phyloP scores from a whole-genome alignment of 2,888 invertebrate genomes.

The Latheticus oryzae region DNA sequence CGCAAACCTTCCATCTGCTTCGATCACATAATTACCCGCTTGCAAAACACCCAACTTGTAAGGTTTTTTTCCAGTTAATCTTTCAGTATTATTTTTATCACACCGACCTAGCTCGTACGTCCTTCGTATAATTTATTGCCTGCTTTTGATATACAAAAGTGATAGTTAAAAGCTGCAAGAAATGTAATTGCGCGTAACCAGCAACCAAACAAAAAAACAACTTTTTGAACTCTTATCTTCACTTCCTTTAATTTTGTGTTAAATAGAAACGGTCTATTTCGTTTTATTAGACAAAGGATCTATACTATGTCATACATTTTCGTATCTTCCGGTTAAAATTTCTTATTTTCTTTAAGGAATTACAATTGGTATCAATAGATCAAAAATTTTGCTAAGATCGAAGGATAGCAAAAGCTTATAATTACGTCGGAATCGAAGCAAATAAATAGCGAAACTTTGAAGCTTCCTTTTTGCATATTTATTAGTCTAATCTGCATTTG shows the following conservation, averaged over 20 bases:
- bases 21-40: constrained; percentile 32
- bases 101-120: constrained; percentile 47
- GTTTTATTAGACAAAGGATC: too few species aligned
- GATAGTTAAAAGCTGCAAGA: constrained; percentile 36
- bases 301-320: too few species aligned
- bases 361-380: too few species aligned
- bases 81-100: constrained; percentile 21
- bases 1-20: too few species aligned
- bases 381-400: constrained; percentile 29
- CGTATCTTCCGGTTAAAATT: too few species aligned
- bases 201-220: constrained; percentile 8
- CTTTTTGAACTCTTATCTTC: constrained; percentile 12
- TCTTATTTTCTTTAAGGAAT: too few species aligned
- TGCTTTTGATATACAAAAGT: constrained; percentile 49
- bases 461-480: constrained; percentile 28
- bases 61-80: constrained; percentile 43
- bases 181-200: constrained; percentile 37
- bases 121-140: constrained; percentile 48
- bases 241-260: constrained; percentile 16
- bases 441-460: constrained; percentile 8
- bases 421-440: constrained; percentile 22
- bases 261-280: constrained; percentile 2
- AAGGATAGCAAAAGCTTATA: constrained; percentile 27
- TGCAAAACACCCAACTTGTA: constrained; percentile 29
- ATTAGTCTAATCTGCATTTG: constrained; percentile 41